A percentile compares a stretch with the other conserved stretches of the same genome.
phyloP scores from a whole-genome alignment of 2,113 vertebrate genomes.

The Coregonus clupeaformis region DNA sequence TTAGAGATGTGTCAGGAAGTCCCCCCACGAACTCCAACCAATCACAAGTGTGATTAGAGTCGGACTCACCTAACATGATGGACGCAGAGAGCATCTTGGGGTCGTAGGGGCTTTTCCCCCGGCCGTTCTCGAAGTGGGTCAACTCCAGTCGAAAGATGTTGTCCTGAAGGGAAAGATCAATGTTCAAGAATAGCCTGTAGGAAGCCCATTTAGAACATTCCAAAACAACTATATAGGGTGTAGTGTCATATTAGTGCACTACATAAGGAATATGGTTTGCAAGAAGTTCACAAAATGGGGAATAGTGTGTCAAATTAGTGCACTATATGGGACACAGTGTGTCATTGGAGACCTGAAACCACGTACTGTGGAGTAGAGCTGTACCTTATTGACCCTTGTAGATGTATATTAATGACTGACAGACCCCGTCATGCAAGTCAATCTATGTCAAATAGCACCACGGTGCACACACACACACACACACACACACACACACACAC shows the following conservation, averaged over 20 bases:
- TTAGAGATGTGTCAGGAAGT: not conserved
- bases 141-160: slow-evolving; percentile 90
- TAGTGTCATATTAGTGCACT: too few species aligned
- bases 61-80: slow-evolving; percentile 86
- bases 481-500: too few species aligned
- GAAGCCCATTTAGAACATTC: slow-evolving; percentile 29
- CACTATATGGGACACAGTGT: not conserved
- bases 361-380: not conserved
- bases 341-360: not conserved
- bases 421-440: slow-evolving; percentile 16
- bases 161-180: slow-evolving; percentile 78
- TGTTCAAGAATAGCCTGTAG: slow-evolving; percentile 42
- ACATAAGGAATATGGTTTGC: too few species aligned
- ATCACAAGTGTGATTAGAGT: slow-evolving; percentile 16
- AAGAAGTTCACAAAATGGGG: too few species aligned
- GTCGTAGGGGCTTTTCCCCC: slow-evolving; percentile 98
- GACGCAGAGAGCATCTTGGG: slow-evolving; percentile 93
- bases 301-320: not conserved
- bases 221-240: too few species aligned
- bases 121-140: slow-evolving; percentile 89
- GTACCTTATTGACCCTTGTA: not conserved
- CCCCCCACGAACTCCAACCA: slow-evolving; percentile 9
- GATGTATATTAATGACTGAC: slow-evolving; percentile 26
- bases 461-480: too few species aligned
- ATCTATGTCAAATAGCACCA: slow-evolving; percentile 11